Evolutionary conservation across 2,888 invertebrate genomes (phyloP), one percentile per base, ranked within the genome.

Genomic region (Drosophila antonietae): DNA sequence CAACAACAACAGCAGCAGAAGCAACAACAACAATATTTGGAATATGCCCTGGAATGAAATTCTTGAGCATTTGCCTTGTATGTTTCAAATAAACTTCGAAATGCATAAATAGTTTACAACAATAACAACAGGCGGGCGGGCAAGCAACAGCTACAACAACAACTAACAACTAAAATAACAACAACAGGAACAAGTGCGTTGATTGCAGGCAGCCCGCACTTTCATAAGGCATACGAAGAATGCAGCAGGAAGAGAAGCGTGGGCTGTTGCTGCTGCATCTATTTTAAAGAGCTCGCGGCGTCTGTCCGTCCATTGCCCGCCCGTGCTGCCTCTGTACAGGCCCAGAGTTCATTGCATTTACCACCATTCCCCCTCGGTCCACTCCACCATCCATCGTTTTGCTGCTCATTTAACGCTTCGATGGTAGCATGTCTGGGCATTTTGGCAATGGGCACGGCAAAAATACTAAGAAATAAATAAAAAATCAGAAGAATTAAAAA

Each of bases 81-180:
- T 77, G 83, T 83, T 85, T 88, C 81, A 84, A 85, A 88, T 85
- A 88, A 85, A 88, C 85, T 85, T 88, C 85, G 75, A 85, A 85
- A 85, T 76, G 88, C 86, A 88, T 83, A 86, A 86, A 85, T 88
- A 86, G 88, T 85, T 85, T 88, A 86, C 83, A 86, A 86, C 81
- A 88, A 86, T 88, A 85, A 88, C 85, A 85, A 71, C 53, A 23
- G 23, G 31, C 49, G 1, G 31, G 49, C 49, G 15, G 18, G 23
- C 53, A 35, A n/a, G 53, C 85, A 85, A 60, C 33, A 43, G 23
- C 55, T 31, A 43, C 56, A 55, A 53, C 47, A 47, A 15, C 60
- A 49, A 6, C 43, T 41, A 66, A 37, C 69, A 64, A 31, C 39
- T 51, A 51, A 18, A 55, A 55, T 41, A 55, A 72, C 69, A 72